A percentile compares a stretch with the other conserved stretches of the same genome.
phyloP scores from a whole-genome alignment of 2,113 vertebrate species.

The Lamprotornis superbus region DNA sequence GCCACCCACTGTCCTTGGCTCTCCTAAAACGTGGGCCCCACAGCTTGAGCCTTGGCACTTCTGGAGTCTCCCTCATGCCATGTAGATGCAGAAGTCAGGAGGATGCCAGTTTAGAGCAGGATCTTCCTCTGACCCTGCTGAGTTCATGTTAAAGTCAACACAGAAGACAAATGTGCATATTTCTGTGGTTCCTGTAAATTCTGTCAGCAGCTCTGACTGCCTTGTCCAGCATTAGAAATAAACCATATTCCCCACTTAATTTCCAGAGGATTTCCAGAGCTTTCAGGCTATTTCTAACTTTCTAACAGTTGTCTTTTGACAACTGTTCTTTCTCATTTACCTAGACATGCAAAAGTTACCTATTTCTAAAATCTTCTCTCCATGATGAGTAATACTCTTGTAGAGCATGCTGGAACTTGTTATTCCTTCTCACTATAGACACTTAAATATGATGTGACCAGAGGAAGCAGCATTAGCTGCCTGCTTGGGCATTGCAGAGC shows the following conservation, averaged over 20 bases:
- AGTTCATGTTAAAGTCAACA: neutral
- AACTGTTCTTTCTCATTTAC: neutral
- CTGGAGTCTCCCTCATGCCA: neutral
- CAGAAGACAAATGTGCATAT: conserved; percentile 3
- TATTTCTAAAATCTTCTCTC: neutral
- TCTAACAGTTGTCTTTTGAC: neutral
- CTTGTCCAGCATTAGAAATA: conserved; percentile 20
- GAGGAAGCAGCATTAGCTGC: neutral
- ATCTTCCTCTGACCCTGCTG: conserved; percentile 12
- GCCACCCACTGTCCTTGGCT: neutral
- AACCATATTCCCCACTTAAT: neutral
- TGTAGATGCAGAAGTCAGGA: neutral
- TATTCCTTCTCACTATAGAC: neutral
- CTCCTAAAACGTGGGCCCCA: neutral
- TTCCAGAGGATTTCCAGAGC: conserved; percentile 41
- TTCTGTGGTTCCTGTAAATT: conserved; percentile 23
- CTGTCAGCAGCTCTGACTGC: neutral
- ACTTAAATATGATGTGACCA: neutral
- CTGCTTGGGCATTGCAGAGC: neutral
- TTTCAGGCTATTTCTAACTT: neutral
- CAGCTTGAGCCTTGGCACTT: neutral
- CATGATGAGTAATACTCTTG: neutral
- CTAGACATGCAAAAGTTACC: neutral
- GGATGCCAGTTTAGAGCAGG: neutral
- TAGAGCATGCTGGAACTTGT: neutral